phyloP scores from a whole-genome alignment of 2,797 vertebrate species.

The Sciaenops ocellatus region DNA sequence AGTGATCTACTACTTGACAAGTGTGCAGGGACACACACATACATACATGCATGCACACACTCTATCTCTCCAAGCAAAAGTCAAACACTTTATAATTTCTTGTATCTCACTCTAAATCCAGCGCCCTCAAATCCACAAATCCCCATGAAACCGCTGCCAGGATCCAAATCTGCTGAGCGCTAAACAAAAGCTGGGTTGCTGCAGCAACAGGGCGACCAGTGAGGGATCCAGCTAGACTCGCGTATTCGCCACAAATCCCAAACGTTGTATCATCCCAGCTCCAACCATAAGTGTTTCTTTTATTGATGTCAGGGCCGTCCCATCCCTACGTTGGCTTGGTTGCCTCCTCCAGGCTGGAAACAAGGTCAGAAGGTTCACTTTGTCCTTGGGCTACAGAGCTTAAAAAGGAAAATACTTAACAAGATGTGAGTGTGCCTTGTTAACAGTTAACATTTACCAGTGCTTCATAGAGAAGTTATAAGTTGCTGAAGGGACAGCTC shows the following conservation, averaged over 20 bases:
- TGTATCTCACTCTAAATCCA: constrained; percentile 70
- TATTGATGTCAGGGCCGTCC: constrained; percentile 62
- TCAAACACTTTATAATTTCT: constrained; percentile 77
- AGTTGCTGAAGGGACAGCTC: background rate
- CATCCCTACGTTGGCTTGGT: constrained; percentile 30
- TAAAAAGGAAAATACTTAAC: background rate
- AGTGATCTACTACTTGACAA: constrained; percentile 68
- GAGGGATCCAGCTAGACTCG: constrained; percentile 62
- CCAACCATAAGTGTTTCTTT: constrained; percentile 70
- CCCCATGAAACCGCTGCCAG: constrained; percentile 69
- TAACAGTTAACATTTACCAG: background rate
- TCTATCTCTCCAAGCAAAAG: constrained; percentile 55
- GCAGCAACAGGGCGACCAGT: constrained; percentile 65
- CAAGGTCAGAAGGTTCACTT: constrained; percentile 68
- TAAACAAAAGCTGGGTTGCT: constrained; percentile 76
- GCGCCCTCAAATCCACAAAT: constrained; percentile 72
- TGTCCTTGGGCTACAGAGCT: constrained; percentile 42
- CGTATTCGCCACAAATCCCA: constrained; percentile 70
- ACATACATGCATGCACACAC: background rate
- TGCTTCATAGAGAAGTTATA: background rate
- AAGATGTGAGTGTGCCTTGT: background rate
- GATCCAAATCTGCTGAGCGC: constrained; percentile 66
- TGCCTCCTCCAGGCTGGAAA: constrained; percentile 37
- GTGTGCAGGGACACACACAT: constrained; percentile 53
- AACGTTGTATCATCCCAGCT: constrained; percentile 66